Base-by-base conservation (phyloP, 2,797 vertebrate species). In the Acipenser ruthenus region DNA sequence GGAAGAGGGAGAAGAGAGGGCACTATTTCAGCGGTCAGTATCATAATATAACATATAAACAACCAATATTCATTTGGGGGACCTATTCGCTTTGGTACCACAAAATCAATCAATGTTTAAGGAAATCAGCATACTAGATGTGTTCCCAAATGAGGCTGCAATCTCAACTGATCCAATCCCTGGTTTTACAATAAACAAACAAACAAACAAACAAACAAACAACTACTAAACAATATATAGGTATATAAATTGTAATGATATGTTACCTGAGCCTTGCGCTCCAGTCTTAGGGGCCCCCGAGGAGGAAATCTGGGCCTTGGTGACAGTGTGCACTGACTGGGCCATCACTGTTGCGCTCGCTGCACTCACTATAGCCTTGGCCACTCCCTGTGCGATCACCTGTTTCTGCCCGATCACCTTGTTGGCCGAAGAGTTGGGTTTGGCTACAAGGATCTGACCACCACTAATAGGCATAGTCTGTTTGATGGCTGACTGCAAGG, bases 401-500 rank as follows among this genome's bases (percentile, higher is more conserved):
- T 97, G 96, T 78, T 99, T 99, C 6, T 92, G 92, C 6, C 92
- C 90, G 78, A 96, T 88, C 73, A 94, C 89, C 80, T 98, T 98
- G 69, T 95, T 86, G 47, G 89, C 88, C 0, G 93, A 89, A 49
- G 94, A 89, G 80, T 86, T 88, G 66, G 95, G 89, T 81, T 99
- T 99, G 71, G 97, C 91, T 11, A 99, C 95, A 48, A 99, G 86
- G 75, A 99, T 96, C 79, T 99, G 97, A 49, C 96, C 95, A 10
- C 95, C 93, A 71, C 96, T 93, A 71, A 99, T 93, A 4, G 97
- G 92, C 75, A 99, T 94, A 0, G 90, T 85, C 77, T 98, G 97
- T 74, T 99, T 99, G 74, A 96, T 93, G 0, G 95, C 84, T 0
- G 95, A 92, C 81, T 94, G 95, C 67, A 97, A 87, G 1, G 94